phyloP scores from a whole-genome alignment of 2,888 invertebrate genomes.

The Temnothorax rugatulus region DNA sequence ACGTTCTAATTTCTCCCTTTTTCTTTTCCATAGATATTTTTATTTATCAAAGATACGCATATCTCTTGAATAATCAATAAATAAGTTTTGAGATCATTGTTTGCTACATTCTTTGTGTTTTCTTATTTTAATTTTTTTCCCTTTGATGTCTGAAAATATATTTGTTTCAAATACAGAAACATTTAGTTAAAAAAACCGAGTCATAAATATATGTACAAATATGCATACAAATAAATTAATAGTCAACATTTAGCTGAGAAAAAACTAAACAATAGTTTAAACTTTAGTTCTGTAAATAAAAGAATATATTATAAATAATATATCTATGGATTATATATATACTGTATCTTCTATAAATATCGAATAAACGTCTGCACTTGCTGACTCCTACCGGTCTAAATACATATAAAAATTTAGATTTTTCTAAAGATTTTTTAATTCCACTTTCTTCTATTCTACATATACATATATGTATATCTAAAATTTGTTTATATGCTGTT shows the following conservation, averaged over 20 bases:
- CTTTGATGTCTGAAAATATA: not conserved
- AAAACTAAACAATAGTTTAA: not conserved
- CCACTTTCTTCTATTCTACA: not conserved
- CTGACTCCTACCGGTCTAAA: not conserved
- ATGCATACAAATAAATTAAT: not conserved
- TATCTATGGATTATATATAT: not conserved
- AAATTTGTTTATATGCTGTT: not conserved
- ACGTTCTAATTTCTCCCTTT: not conserved
- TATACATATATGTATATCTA: too few species aligned
- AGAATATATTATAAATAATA: not conserved
- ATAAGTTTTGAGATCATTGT: not conserved
- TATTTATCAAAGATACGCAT: not conserved
- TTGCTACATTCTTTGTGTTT: not conserved
- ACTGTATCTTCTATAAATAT: not conserved
- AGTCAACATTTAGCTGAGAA: not conserved
- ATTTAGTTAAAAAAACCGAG: not conserved
- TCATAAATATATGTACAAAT: not conserved
- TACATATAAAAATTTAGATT: not conserved
- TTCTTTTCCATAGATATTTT: not conserved
- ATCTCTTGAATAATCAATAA: not conserved
- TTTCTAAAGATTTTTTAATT: not conserved
- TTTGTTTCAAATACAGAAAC: not conserved
- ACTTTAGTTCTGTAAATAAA: not conserved
- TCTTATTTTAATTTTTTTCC: not conserved
- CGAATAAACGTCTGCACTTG: not conserved